Conservation (phyloP, 1,140 invertebrate species). For the Atopsyche davidsoni region DNA sequence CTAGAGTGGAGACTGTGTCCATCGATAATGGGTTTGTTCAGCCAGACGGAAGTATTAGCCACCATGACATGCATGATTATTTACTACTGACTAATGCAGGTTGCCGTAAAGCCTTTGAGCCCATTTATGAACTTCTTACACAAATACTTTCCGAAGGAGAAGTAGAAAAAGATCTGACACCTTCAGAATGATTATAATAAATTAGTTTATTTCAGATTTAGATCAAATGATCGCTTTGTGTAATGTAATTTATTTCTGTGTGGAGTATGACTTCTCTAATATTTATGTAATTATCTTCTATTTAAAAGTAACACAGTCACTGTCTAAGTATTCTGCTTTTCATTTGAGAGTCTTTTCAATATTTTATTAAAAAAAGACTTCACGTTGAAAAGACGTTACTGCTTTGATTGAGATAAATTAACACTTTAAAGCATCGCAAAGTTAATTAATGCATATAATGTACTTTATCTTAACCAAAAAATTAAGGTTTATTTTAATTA, state of each 20-base stretch:
- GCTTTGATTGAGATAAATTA: too few species aligned
- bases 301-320: not conserved
- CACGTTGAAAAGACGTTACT: too few species aligned
- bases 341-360: too few species aligned
- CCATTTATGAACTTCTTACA: conserved; percentile 67
- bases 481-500: too few species aligned
- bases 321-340: not conserved
- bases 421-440: too few species aligned
- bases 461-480: too few species aligned
- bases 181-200: conserved; percentile 51
- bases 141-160: conserved; percentile 71
- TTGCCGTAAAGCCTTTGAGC: conserved; percentile 77
- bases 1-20: conserved; percentile 61
- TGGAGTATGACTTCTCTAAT: too few species aligned
- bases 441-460: too few species aligned
- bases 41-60: conserved; percentile 71
- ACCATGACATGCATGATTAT: conserved; percentile 86
- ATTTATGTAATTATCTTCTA: not conserved
- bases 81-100: conserved; percentile 76
- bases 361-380: too few species aligned
- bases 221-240: not conserved
- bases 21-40: conserved; percentile 73
- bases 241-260: not conserved
- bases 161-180: conserved; percentile 62
- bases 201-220: not conserved